phyloP scores from a whole-genome alignment of 2,113 vertebrate species.

The Equus quagga region DNA sequence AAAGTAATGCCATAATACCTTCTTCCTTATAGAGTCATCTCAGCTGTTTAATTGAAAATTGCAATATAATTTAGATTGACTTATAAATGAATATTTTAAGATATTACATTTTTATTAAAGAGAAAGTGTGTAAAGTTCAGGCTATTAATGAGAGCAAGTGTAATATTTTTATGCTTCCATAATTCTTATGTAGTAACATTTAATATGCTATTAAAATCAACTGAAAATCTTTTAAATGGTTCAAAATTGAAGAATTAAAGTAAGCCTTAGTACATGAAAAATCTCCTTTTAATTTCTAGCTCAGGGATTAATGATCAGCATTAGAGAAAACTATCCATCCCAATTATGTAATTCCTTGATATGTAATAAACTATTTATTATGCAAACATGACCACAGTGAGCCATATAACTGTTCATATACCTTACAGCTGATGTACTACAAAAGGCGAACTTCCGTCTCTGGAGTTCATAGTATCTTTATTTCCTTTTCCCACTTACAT shows the following conservation, averaged over 20 bases:
- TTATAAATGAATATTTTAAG: conserved; percentile 29
- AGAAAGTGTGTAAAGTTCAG: not conserved
- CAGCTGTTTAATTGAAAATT: conserved; percentile 36
- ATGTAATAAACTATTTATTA: not conserved
- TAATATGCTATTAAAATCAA: conserved; percentile 18
- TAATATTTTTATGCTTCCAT: not conserved
- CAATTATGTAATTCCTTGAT: conserved; percentile 61
- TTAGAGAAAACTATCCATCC: not conserved
- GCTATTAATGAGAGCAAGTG: not conserved
- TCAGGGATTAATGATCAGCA: not conserved
- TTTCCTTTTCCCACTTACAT: conserved; percentile 25
- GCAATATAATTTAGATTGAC: not conserved
- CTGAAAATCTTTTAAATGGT: not conserved
- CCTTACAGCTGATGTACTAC: conserved; percentile 12
- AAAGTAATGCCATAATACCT: not conserved
- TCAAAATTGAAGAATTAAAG: conserved; percentile 37
- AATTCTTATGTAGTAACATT: conserved; percentile 17
- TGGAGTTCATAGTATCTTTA: conserved; percentile 31
- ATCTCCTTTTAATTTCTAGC: not conserved
- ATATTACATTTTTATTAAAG: not conserved
- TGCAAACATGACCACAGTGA: conserved; percentile 32
- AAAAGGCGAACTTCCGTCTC: not conserved
- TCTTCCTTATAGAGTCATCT: not conserved
- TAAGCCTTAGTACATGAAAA: not conserved
- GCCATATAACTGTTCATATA: conserved; percentile 27